Percentiles rank a stretch among this genome's conserved stretches.
phyloP scores from a whole-genome alignment of 2,113 vertebrate species.

The Ameiurus melas region DNA sequence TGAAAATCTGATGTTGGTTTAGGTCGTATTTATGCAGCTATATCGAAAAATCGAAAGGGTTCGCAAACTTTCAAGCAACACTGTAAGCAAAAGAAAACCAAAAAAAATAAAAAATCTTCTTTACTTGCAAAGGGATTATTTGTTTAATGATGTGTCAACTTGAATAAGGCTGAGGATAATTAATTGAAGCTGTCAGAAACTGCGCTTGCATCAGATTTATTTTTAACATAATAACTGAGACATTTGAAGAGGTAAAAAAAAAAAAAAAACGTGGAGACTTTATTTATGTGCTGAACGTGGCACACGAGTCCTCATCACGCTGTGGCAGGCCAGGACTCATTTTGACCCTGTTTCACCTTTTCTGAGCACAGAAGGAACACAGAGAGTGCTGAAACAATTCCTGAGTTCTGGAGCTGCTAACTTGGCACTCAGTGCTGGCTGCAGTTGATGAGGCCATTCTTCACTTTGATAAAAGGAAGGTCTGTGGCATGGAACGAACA shows the following conservation, averaged over 20 bases:
- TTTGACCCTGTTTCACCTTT: background rate
- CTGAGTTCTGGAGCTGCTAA: conserved; percentile 11
- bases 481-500: conserved; percentile 47
- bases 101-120: background rate
- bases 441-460: conserved; percentile 54
- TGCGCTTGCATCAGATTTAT: background rate
- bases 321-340: background rate
- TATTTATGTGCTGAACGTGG: background rate
- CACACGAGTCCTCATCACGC: background rate
- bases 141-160: conserved; percentile 10
- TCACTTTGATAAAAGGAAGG: conserved; percentile 50
- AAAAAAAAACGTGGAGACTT: background rate
- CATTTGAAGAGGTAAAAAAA: background rate
- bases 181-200: background rate
- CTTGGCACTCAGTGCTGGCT: background rate
- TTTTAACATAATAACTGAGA: background rate
- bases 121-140: background rate
- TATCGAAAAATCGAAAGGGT: background rate
- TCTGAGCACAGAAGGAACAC: background rate
- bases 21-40: background rate
- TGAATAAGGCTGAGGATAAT: background rate
- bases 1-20: too few relatives aligned
- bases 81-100: background rate
- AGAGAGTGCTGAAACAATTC: background rate
- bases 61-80: too few relatives aligned